Percentiles rank a stretch among this genome's conserved stretches.
Evolutionary conservation across 2,113 vertebrate species (phyloP).

Genomic region (Perognathus longimembris): DNA sequence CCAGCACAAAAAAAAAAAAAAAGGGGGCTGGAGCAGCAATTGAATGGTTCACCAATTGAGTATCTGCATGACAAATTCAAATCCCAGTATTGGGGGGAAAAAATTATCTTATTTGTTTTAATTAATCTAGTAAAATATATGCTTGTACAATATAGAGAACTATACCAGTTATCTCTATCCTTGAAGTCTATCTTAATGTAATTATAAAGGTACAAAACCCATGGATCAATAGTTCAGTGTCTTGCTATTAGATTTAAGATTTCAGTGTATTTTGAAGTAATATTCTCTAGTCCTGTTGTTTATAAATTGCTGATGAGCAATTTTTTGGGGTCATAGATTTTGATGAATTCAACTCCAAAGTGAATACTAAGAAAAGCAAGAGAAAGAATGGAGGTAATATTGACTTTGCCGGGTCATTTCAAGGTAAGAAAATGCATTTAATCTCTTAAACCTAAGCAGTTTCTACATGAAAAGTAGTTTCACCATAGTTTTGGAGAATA

Average conservation of each 20-base stretch:
- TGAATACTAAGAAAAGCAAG: conserved; percentile 85
- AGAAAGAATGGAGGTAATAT: conserved; percentile 84
- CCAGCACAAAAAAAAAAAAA: no score
- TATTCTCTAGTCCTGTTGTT: conserved; percentile 15
- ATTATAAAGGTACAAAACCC: neutral
- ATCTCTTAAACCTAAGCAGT: neutral
- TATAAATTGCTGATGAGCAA: conserved; percentile 24
- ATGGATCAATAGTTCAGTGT: neutral
- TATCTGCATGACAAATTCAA: no score
- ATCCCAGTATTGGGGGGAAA: no score
- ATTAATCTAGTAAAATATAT: neutral
- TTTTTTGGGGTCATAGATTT: conserved; percentile 66
- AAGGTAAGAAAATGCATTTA: conserved; percentile 81
- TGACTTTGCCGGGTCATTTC: conserved; percentile 84
- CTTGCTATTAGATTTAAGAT: neutral
- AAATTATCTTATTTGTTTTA: neutral
- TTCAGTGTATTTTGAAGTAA: neutral
- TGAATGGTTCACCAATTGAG: no score
- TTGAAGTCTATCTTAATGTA: neutral
- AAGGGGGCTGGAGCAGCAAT: no score
- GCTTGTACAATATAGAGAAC: neutral
- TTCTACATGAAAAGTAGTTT: neutral
- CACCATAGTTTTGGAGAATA: neutral
- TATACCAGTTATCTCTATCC: neutral
- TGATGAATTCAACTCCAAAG: conserved; percentile 53